Evolutionary conservation across 2,113 vertebrate species (phyloP).

Genomic region (Ciconia maguari): DNA sequence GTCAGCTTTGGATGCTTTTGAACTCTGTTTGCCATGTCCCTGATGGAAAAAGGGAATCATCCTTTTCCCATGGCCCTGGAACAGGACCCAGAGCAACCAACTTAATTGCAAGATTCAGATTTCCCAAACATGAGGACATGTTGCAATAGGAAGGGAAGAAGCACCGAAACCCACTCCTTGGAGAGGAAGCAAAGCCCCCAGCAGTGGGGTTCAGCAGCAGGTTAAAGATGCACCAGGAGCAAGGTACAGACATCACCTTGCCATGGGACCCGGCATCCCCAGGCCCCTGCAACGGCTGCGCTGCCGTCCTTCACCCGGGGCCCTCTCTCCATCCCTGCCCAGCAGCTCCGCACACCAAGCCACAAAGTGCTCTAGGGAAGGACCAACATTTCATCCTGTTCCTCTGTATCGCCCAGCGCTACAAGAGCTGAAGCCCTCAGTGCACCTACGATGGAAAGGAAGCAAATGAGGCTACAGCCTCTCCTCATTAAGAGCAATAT

Average conservation of each 20-base stretch:
- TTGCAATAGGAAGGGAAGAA: not conserved
- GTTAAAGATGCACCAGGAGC: not conserved
- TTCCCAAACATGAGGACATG: rapidly evolving
- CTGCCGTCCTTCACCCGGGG: not conserved
- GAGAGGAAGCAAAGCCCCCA: not conserved
- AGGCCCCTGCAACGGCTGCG: rapidly evolving
- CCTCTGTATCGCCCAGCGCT: not conserved
- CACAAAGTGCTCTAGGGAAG: rapidly evolving
- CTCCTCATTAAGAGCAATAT: constrained; percentile 25
- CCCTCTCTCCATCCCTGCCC: not conserved
- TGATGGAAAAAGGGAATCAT: not conserved
- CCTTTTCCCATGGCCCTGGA: not conserved
- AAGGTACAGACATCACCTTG: not conserved
- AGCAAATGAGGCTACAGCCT: not conserved
- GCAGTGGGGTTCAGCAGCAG: rapidly evolving
- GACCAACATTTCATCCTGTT: not conserved
- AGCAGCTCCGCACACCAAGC: not conserved
- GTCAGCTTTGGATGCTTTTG: not conserved
- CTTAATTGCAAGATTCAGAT: not conserved
- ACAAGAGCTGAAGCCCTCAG: not conserved
- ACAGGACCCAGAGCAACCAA: not conserved
- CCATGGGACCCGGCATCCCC: rapidly evolving
- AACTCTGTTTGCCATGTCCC: not conserved
- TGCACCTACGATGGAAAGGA: not conserved
- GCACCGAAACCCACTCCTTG: not conserved